A percentile compares a stretch with the other conserved stretches of the same genome.
Conservation (phyloP, 2,888 invertebrate species). For the Rapana venosa region DNA sequence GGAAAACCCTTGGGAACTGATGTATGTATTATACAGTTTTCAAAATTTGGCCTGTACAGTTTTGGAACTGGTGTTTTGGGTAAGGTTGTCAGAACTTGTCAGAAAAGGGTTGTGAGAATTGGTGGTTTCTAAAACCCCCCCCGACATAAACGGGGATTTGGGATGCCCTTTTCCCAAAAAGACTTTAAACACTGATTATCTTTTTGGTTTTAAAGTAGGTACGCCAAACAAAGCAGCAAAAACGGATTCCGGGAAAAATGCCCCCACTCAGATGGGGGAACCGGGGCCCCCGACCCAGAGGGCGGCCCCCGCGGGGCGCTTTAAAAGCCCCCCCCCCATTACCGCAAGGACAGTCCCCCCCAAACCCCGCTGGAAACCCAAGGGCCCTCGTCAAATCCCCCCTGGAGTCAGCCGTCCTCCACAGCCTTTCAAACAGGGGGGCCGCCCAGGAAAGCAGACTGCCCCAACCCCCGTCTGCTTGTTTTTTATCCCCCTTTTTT, state of each 20-base stretch:
- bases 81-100: too few relatives aligned
- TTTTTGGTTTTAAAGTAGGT: not conserved
- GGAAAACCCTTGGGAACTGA: too few relatives aligned
- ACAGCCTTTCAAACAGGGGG: slow-evolving; percentile 18
- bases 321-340: slow-evolving; percentile 87
- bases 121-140: too few relatives aligned
- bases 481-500: too few relatives aligned
- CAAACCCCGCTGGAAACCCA: slow-evolving; percentile 51
- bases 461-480: too few relatives aligned
- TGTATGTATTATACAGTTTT: too few relatives aligned
- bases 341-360: slow-evolving; percentile 81
- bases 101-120: too few relatives aligned
- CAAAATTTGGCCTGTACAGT: too few relatives aligned
- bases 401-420: slow-evolving; percentile 47
- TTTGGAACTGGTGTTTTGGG: too few relatives aligned
- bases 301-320: slow-evolving; percentile 51
- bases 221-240: slow-evolving; percentile 23
- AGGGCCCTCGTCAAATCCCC: slow-evolving; percentile 50
- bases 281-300: slow-evolving; percentile 61
- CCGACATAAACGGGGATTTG: too few relatives aligned
- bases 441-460: not conserved
- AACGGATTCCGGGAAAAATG: slow-evolving; percentile 56
- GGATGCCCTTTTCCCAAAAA: too few relatives aligned
- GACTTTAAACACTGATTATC: not conserved
- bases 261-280: slow-evolving; percentile 65